phyloP scores from a whole-genome alignment of 1,140 invertebrate genomes.

The Theocolax elegans region DNA sequence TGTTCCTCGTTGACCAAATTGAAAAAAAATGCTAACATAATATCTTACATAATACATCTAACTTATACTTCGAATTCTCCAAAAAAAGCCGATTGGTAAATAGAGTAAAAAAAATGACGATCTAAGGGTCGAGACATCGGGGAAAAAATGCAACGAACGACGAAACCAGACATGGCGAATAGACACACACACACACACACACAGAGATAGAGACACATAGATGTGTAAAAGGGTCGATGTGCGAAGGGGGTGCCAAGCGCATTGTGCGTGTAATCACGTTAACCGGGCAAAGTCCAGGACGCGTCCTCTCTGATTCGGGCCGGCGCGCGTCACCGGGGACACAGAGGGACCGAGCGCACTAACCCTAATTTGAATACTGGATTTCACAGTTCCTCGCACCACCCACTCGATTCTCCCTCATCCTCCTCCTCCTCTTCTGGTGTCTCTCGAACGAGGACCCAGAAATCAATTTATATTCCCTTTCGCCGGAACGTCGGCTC shows the following conservation, averaged over 20 bases:
- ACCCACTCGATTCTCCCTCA: background rate
- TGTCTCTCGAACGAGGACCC: background rate
- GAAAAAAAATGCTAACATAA: too few species aligned
- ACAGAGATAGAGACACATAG: too few species aligned
- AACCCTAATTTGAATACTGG: constrained; percentile 56
- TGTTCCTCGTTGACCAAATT: too few species aligned
- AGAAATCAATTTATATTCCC: constrained; percentile 43
- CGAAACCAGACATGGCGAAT: too few species aligned
- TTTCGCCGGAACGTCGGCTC: background rate
- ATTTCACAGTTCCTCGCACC: constrained; percentile 44
- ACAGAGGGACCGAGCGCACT: constrained; percentile 11
- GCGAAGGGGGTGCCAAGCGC: constrained; percentile 42
- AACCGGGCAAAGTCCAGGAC: constrained; percentile 55
- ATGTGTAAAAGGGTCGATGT: too few species aligned
- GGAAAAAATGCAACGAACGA: too few species aligned
- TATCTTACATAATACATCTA: too few species aligned
- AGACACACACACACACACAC: too few species aligned
- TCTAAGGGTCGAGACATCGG: too few species aligned
- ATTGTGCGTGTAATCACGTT: constrained; percentile 63
- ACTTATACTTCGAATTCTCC: too few species aligned
- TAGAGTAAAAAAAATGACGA: background rate
- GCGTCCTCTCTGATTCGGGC: constrained; percentile 48
- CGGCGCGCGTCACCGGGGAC: constrained; percentile 44
- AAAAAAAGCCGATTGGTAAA: too few species aligned
- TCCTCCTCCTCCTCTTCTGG: background rate